These are phyloP conservation scores for Pelusios castaneus DNA, from an alignment of 2,113 vertebrate genomes.

Conservation along the genomic window DNA sequence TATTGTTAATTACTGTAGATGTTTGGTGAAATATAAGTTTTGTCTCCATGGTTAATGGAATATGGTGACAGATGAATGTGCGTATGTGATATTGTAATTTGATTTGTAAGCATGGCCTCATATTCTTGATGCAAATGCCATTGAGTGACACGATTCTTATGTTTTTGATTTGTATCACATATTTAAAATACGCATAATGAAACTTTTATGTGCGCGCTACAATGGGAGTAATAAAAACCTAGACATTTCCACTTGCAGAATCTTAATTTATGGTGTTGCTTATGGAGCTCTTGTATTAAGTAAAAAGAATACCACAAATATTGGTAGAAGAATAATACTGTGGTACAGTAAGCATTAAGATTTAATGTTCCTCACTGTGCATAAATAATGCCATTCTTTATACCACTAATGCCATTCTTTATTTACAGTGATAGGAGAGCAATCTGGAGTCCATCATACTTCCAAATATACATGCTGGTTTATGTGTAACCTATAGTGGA, in stretches of 20 bases:
- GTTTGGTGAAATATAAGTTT: not conserved
- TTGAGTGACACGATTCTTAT: not conserved
- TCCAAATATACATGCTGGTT: not conserved
- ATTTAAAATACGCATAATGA: not conserved
- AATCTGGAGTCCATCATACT: not conserved
- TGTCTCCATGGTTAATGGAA: not conserved
- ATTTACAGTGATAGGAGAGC: not conserved
- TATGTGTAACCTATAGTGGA: not conserved
- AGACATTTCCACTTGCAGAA: not conserved
- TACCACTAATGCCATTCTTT: not conserved
- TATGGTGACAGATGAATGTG: not conserved
- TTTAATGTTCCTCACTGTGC: not conserved
- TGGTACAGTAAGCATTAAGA: not conserved
- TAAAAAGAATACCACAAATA: not conserved
- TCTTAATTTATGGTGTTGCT: not conserved
- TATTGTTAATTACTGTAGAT: not conserved
- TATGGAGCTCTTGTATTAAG: not conserved
- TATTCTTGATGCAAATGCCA: not conserved
- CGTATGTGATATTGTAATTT: not conserved
- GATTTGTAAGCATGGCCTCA: not conserved
- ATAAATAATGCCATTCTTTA: no score
- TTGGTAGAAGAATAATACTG: not conserved
- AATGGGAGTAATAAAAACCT: not conserved
- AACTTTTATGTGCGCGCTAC: not conserved
- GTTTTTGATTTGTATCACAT: not conserved